These are phyloP conservation scores for Notocelia uddmanniana DNA, from an alignment of 2,888 invertebrate genomes.

Conservation along the genomic window DNA sequence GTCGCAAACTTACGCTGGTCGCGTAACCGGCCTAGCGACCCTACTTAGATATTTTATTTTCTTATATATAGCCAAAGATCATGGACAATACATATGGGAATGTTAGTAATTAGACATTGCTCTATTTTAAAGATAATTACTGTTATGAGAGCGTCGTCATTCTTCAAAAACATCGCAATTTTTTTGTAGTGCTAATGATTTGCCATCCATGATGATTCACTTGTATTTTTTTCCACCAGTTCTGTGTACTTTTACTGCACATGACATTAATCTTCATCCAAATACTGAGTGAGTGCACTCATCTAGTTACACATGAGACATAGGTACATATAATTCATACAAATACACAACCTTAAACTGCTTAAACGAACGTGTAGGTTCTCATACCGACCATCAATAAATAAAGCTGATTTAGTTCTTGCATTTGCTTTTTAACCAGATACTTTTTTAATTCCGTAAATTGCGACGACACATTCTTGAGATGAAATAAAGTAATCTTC, in stretches of 20 bases:
- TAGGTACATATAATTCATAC: neutral
- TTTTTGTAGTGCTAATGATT: conserved; percentile 36
- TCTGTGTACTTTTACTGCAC: neutral
- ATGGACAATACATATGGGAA: too few species aligned
- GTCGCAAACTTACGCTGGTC: too few species aligned
- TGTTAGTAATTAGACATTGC: conserved; percentile 18
- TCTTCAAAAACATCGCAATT: conserved; percentile 38
- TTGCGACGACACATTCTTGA: too few species aligned
- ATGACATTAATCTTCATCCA: neutral
- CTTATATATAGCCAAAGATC: too few species aligned
- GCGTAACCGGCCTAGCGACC: too few species aligned
- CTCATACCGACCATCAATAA: neutral
- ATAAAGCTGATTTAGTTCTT: neutral
- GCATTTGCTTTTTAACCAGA: neutral
- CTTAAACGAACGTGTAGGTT: neutral
- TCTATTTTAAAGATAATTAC: conserved; percentile 17
- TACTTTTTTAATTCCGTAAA: too few species aligned
- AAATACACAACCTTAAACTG: too few species aligned
- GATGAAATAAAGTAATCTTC: too few species aligned
- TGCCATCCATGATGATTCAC: conserved; percentile 31
- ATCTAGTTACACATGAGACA: neutral
- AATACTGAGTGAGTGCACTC: neutral
- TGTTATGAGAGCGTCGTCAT: conserved; percentile 37
- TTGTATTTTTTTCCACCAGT: neutral
- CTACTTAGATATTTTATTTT: too few species aligned